Evolutionary conservation across 1,140 invertebrate species (phyloP).

Genomic region (Eulimnadia texana): DNA sequence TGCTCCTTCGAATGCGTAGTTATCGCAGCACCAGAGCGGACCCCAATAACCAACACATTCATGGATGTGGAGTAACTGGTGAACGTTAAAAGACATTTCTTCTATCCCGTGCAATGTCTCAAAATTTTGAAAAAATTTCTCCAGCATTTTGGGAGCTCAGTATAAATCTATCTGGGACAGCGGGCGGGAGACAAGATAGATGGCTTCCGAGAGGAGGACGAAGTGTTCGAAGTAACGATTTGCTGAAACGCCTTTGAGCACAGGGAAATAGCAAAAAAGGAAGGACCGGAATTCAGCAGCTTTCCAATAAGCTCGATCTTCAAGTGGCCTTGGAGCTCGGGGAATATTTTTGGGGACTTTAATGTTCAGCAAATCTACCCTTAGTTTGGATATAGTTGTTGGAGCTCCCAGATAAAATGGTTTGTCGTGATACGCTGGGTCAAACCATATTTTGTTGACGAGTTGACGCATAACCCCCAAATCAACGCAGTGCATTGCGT

Average conservation of each 20-base stretch:
- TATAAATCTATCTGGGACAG: not conserved
- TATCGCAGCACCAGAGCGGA: not conserved
- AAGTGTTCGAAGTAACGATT: not conserved
- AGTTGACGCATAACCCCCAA: not conserved
- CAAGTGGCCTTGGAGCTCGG: not conserved
- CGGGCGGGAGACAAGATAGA: not conserved
- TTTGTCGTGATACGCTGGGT: not conserved
- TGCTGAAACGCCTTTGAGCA: not conserved
- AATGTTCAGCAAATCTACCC: no score
- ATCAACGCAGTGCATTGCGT: not conserved
- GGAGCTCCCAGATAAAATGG: not conserved
- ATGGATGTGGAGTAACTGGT: not conserved
- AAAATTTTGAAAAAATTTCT: not conserved
- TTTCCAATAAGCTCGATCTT: not conserved
- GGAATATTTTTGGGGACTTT: not conserved
- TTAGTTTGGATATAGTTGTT: not conserved
- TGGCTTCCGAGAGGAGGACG: not conserved
- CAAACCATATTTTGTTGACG: not conserved
- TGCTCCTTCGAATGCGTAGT: not conserved
- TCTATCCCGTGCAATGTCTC: not conserved
- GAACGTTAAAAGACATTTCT: not conserved
- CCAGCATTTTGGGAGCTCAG: not conserved
- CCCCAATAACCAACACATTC: slow-evolving; percentile 4
- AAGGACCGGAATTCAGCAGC: not conserved
- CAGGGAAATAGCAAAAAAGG: not conserved